Percentiles rank a stretch among this genome's conserved stretches.
These are phyloP conservation scores for Acyrthosiphon pisum DNA, from an alignment of 1,140 invertebrate species.

Conservation along the genomic window DNA sequence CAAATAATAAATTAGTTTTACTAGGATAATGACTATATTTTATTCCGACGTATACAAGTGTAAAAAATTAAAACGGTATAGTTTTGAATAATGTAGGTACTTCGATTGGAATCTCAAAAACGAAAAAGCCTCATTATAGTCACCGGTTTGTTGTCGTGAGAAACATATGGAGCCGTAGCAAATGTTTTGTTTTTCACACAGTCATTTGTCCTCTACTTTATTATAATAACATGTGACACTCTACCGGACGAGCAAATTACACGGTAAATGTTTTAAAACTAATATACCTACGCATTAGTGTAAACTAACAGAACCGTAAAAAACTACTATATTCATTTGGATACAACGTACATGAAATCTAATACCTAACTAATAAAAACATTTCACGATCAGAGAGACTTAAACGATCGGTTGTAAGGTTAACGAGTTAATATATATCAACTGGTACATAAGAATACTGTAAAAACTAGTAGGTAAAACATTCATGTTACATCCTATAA, in stretches of 20 bases:
- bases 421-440: not conserved
- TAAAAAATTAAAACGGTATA: slow-evolving; percentile 23
- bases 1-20: slow-evolving; percentile 15
- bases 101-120: slow-evolving; percentile 26
- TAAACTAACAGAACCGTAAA: not conserved
- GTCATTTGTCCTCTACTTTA: slow-evolving; percentile 15
- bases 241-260: slow-evolving; percentile 44
- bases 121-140: slow-evolving; percentile 20
- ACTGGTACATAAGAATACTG: not conserved
- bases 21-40: slow-evolving; percentile 5
- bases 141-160: slow-evolving; percentile 17
- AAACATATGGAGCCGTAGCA: not conserved
- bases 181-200: slow-evolving; percentile 55
- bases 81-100: slow-evolving; percentile 13
- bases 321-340: not conserved
- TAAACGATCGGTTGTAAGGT: not conserved
- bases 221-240: slow-evolving; percentile 23
- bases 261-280: slow-evolving; percentile 30
- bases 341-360: not conserved
- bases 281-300: slow-evolving; percentile 39
- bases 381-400: not conserved
- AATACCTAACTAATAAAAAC: not conserved
- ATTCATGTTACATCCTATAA: not conserved
- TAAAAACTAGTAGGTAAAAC: not conserved
- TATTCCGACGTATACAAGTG: not conserved